phyloP scores from a whole-genome alignment of 2,113 vertebrate species.

The Poecile atricapillus region DNA sequence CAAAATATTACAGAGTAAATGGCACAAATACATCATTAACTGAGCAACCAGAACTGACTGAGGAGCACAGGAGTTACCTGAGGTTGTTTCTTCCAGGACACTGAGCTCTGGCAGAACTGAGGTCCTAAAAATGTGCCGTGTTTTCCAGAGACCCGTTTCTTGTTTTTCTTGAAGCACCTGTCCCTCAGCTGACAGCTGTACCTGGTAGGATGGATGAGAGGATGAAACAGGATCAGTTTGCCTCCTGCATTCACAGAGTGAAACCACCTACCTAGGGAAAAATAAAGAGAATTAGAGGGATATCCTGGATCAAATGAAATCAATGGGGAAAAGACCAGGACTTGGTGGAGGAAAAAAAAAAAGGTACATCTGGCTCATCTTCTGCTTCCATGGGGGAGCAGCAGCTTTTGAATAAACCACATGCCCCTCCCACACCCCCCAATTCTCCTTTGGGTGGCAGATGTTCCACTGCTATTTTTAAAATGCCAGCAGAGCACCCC shows the following conservation, averaged over 20 bases:
- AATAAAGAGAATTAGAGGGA: neutral
- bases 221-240: neutral
- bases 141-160: neutral
- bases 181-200: neutral
- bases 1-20: neutral
- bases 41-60: neutral
- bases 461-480: constrained; percentile 27
- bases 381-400: neutral
- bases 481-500: constrained; percentile 37
- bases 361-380: neutral
- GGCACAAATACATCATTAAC: neutral
- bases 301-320: neutral
- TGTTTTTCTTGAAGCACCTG: neutral
- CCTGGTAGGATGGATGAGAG: neutral
- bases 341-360: neutral
- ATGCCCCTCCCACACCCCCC: neutral
- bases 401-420: neutral
- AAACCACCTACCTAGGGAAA: neutral
- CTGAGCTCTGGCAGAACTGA: neutral
- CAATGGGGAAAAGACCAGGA: neutral
- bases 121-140: neutral
- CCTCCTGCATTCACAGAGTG: neutral
- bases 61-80: neutral
- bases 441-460: constrained; percentile 20
- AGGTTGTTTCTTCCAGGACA: neutral